phyloP scores from a whole-genome alignment of 2,888 invertebrate genomes.

The Phyto melanocephala region DNA sequence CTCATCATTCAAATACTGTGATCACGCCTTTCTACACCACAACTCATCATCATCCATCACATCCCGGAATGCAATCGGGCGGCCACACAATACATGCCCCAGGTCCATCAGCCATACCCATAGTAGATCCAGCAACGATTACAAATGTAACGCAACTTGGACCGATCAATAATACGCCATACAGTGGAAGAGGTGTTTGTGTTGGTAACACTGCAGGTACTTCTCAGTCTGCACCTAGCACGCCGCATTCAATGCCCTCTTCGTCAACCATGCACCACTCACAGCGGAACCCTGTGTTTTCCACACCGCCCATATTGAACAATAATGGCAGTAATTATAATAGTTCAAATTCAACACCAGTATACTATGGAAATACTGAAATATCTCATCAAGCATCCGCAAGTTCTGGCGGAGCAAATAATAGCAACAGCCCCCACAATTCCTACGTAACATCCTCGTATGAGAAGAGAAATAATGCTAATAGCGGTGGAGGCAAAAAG shows the following conservation, averaged over 20 bases:
- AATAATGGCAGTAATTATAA: constrained; percentile 68
- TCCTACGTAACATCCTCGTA: constrained; percentile 68
- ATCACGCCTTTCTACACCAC: constrained; percentile 75
- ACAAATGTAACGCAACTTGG: constrained; percentile 53
- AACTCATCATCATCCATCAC: constrained; percentile 56
- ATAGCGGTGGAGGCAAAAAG: constrained; percentile 57
- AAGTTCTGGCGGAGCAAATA: neutral
- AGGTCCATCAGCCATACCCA: constrained; percentile 68
- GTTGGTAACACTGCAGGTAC: constrained; percentile 67
- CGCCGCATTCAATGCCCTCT: constrained; percentile 73
- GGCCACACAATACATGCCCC: constrained; percentile 69
- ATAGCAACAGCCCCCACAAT: constrained; percentile 63
- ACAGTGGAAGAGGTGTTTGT: constrained; percentile 38
- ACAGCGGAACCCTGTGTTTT: constrained; percentile 76
- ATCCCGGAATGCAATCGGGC: constrained; percentile 61
- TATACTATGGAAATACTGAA: constrained; percentile 71
- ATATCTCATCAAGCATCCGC: constrained; percentile 40
- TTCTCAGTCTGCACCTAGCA: constrained; percentile 78
- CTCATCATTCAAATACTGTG: constrained; percentile 75
- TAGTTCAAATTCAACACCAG: constrained; percentile 74
- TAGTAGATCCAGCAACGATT: constrained; percentile 67
- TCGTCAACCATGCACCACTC: constrained; percentile 60
- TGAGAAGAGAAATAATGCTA: constrained; percentile 72
- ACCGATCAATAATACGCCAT: constrained; percentile 23
- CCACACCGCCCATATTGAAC: constrained; percentile 77